Evolutionary conservation across 2,888 invertebrate species (phyloP), one percentile per base, ranked within the genome.

Genomic region (Thymelicus lineola): DNA sequence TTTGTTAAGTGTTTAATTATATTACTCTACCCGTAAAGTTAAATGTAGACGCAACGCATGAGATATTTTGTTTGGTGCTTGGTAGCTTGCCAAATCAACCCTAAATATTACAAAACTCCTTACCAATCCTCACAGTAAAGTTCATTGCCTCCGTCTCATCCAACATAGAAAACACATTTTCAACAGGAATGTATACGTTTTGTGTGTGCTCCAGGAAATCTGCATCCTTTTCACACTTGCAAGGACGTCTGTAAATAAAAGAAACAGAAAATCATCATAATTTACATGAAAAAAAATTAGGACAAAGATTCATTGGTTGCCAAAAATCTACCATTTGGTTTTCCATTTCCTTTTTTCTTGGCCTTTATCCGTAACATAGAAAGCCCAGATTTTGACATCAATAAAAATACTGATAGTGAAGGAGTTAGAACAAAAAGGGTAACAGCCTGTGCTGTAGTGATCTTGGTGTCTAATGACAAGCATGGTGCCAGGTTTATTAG

Each of bases 181-280:
- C 94, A 69, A 94, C 90, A 45, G 94, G 94, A 88, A 94, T 90
- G 90, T 91, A 93, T 77, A 94, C 93, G 76, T 94, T 94, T 78
- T 94, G 94, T 36, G 91, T 93, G 80, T 93, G 90, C 76, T 94
- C 94, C 70, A 94, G 79, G 77, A 94, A 94, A 77, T 94, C 94
- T 28, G 94, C 93, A 72, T 94, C 94, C 75, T 89, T 92, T 75
- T 94, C 94, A 71, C 93, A 91, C 77, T 94, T 94, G 76, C 94
- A 94, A 12, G 92, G 91, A 73, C 94, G 92, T 75, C 94, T 85
- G 38, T 88, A 87, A 46, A 17, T 63, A 57, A 50, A 53, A 88
- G 87, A 48, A 17, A 62, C 57, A 45, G 55, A 28, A 38, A 59
- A 17, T 36, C 10, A 10, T 42, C 2, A 38, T 42, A 10, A 42